Base-by-base conservation (phyloP, 2,888 invertebrate genomes). In the Spodoptera picta region DNA sequence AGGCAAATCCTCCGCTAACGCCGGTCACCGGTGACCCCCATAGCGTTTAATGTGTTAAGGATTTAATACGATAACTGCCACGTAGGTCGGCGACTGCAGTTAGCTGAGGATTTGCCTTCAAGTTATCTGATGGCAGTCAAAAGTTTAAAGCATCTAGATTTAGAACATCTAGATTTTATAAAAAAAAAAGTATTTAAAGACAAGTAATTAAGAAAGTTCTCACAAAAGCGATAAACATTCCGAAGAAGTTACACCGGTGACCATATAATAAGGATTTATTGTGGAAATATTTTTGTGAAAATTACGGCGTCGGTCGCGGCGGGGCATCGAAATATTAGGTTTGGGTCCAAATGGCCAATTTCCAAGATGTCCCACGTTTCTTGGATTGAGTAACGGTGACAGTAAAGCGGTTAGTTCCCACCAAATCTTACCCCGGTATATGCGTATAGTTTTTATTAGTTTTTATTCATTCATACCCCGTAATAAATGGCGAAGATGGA, bases 331-430 rank as follows among this genome's bases (percentile, higher is more conserved):
- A 73, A 69, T 78, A 78, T 79, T 70, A 69, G 44, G 70, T 80
- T 78, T 69, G 75, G 73, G 70, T 53, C 67, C 75, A 69, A 79
- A 80, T 80, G 75, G 75, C 57, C 79, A 79, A 80, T 79, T 80
- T 75, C 76, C 75, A 70, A 65, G 57, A 73, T 79, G 73, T 69
- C 64, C 69, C 73, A 62, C 77, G 73, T 66, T 60, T 49, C 60
- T 57, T 52, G 67, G 66, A 77, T 77, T 71, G 79, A 77, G 61
- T 78, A 75, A 80, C 58, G 63, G 60, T 53, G 71, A 62, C 66
- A 60, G 60, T 79, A 69, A 75, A 63, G 53, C 67, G 52, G 75
- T 75, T 75, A 81, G 58, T 75, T 24, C 46, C 67, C 56, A 46
- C 24, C 56, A 43, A 14, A 42, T 24, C 49, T 48, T 42, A 10